Evolutionary conservation across 2,888 invertebrate species (phyloP).

Genomic region (Sinopyrophorus schimmeli): DNA sequence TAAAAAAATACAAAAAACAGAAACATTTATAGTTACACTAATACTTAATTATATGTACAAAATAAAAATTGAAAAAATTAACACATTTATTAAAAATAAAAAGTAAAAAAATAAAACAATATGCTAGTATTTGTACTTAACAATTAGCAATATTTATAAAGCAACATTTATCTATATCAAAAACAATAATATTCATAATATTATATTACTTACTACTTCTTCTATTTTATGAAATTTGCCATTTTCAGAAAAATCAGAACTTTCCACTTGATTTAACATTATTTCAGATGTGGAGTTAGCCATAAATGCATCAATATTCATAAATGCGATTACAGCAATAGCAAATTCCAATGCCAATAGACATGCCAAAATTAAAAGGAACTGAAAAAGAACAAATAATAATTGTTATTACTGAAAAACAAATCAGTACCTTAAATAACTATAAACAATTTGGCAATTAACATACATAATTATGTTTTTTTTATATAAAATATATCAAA

Average conservation of each 20-base stretch:
- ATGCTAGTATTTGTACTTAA: not conserved
- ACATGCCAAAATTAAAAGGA: slow-evolving; percentile 67
- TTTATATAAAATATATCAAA: not conserved
- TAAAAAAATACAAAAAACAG: not conserved
- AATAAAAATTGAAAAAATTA: not conserved
- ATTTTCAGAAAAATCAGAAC: slow-evolving; percentile 19
- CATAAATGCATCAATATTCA: slow-evolving; percentile 57
- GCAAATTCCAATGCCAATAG: slow-evolving; percentile 70
- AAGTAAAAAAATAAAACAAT: slow-evolving; percentile 1
- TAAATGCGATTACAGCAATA: slow-evolving; percentile 65
- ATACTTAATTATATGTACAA: not conserved
- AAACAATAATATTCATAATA: not conserved
- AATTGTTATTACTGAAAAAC: no score
- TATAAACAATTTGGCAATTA: no score
- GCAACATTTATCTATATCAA: not conserved
- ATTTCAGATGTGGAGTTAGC: slow-evolving; percentile 30
- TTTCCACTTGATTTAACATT: slow-evolving; percentile 34
- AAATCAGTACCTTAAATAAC: no score
- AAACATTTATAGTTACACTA: no score
- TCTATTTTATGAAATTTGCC: slow-evolving; percentile 36
- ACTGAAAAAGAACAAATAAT: slow-evolving; percentile 58
- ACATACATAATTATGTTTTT: no score
- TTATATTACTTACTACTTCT: slow-evolving; percentile 38
- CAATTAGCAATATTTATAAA: not conserved
- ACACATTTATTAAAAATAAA: not conserved